Conservation (phyloP, 2,797 vertebrate species). For the Squalus acanthias region DNA sequence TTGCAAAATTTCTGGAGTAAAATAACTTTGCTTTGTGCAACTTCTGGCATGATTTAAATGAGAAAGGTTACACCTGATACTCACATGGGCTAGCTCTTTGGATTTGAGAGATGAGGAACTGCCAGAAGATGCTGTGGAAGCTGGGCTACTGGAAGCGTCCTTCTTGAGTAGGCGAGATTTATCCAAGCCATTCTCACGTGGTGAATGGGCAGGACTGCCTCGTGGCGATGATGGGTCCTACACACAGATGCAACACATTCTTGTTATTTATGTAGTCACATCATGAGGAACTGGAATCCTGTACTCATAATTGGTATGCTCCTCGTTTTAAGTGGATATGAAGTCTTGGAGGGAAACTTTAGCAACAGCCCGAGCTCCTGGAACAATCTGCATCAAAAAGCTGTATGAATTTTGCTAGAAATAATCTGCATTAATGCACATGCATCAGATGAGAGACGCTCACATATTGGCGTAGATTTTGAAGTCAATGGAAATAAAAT, state of each 20-base stretch:
- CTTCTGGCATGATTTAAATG: not conserved
- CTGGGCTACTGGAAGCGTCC: slow-evolving; percentile 71
- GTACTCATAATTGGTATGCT: not conserved
- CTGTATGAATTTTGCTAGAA: not conserved
- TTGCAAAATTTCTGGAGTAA: not conserved
- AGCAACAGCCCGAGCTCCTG: not conserved
- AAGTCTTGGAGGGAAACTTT: not conserved
- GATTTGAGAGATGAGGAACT: slow-evolving; percentile 90
- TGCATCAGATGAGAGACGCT: not conserved
- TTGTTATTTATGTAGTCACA: not conserved
- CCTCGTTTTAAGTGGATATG: not conserved
- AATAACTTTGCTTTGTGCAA: not conserved
- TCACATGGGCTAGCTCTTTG: slow-evolving; percentile 86
- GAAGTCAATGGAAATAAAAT: not conserved
- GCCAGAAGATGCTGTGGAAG: slow-evolving; percentile 66
- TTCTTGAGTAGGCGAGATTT: slow-evolving; percentile 70
- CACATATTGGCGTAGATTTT: not conserved
- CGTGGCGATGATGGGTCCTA: slow-evolving; percentile 71
- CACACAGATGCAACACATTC: not conserved
- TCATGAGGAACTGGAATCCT: not conserved
- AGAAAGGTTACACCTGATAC: slow-evolving; percentile 42
- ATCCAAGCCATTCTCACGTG: slow-evolving; percentile 74
- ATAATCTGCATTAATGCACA: not conserved
- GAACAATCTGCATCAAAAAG: not conserved
- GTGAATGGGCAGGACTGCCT: slow-evolving; percentile 68